Percentiles rank a stretch among this genome's conserved stretches.
Conservation (phyloP, 2,888 invertebrate species). For the Salpingus planirostris region DNA sequence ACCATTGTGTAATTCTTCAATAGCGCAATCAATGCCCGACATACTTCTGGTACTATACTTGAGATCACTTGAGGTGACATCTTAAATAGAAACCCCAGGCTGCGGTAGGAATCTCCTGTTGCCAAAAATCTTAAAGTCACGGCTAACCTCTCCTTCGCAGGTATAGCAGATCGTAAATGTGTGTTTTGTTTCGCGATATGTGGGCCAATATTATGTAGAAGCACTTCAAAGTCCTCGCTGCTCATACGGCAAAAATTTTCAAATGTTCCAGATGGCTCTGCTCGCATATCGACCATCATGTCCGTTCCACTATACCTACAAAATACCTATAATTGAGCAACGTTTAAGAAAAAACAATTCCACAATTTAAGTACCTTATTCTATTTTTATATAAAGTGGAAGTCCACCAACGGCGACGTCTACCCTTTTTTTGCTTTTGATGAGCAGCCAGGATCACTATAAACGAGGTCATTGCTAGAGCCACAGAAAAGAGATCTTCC, state of each 20-base stretch:
- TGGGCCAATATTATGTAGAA: conserved; percentile 6
- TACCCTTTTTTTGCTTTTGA: neutral
- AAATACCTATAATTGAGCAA: neutral
- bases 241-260: conserved; percentile 9
- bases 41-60: conserved; percentile 11
- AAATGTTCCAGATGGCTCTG: conserved; percentile 6
- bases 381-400: neutral
- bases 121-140: conserved; percentile 10
- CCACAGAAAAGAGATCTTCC: too few relatives aligned
- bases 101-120: conserved; percentile 8
- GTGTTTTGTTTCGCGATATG: conserved; percentile 7
- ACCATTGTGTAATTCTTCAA: conserved; percentile 10
- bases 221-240: conserved; percentile 6
- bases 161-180: conserved; percentile 5
- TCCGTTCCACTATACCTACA: neutral
- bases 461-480: conserved; percentile 1
- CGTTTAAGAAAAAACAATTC: neutral
- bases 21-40: conserved; percentile 9
- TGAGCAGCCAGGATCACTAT: neutral
- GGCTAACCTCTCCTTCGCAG: conserved; percentile 10
- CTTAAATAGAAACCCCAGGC: conserved; percentile 15
- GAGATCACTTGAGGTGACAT: conserved; percentile 13
- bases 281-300: neutral
- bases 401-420: neutral
- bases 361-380: neutral